These are phyloP conservation scores for Mechanitis messenoides DNA, from an alignment of 2,888 invertebrate species.

Conservation along the genomic window DNA sequence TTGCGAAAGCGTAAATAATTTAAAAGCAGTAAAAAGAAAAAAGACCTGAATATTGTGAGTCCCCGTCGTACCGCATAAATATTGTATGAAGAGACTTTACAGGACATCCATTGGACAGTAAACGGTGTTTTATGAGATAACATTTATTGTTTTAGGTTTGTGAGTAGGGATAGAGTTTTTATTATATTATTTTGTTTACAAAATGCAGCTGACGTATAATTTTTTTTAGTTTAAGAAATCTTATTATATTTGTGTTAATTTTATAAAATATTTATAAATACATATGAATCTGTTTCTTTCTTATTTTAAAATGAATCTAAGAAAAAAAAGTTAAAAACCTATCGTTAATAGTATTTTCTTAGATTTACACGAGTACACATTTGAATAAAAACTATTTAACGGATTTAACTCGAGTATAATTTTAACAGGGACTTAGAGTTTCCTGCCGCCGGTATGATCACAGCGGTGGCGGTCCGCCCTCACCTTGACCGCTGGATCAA, in stretches of 20 bases:
- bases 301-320: no score
- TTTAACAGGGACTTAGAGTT: no score
- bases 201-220: constrained; percentile 28
- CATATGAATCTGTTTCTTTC: no score
- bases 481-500: no score
- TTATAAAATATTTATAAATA: no score
- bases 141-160: constrained; percentile 67
- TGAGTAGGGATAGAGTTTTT: constrained; percentile 42
- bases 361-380: no score
- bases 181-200: constrained; percentile 48
- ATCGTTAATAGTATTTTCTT: no score
- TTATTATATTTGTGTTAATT: neutral
- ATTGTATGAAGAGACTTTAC: constrained; percentile 66
- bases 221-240: neutral
- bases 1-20: constrained; percentile 35
- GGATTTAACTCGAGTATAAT: no score
- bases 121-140: constrained; percentile 66
- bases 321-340: no score
- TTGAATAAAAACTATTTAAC: no score
- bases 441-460: no score
- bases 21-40: constrained; percentile 38
- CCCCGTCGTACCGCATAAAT: constrained; percentile 50
- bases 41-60: constrained; percentile 30
- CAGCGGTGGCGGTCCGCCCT: no score
- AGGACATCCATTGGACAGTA: constrained; percentile 64